A percentile compares a stretch with the other conserved stretches of the same genome.
These are phyloP conservation scores for Odontamblyopus rebecca DNA, from an alignment of 2,797 vertebrate species.

Conservation along the genomic window DNA sequence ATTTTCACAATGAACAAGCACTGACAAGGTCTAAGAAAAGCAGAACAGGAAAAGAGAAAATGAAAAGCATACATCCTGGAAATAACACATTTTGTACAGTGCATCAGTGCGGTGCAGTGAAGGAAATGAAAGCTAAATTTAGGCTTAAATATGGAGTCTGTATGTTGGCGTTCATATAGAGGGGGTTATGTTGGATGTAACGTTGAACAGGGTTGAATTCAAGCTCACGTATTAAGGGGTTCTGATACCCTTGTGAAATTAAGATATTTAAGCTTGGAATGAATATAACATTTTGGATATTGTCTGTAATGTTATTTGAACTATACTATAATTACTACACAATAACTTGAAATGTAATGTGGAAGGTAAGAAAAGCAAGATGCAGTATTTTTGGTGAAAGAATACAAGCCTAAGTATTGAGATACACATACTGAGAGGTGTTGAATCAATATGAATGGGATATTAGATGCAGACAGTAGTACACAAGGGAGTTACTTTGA, in stretches of 20 bases:
- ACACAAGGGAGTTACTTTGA: too few relatives aligned
- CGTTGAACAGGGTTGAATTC: slow-evolving; percentile 9
- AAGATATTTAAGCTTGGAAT: too few relatives aligned
- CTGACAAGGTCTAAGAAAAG: slow-evolving; percentile 22
- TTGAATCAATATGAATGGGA: neutral
- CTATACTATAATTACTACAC: too few relatives aligned
- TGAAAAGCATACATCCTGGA: slow-evolving; percentile 65
- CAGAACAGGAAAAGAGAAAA: slow-evolving; percentile 56
- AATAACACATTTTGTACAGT: slow-evolving; percentile 45
- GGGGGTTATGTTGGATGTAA: slow-evolving; percentile 5
- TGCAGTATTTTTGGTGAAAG: neutral
- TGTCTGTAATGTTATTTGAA: too few relatives aligned
- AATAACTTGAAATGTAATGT: too few relatives aligned
- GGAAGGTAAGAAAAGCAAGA: neutral
- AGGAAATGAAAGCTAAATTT: slow-evolving; percentile 63
- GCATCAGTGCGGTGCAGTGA: slow-evolving; percentile 30
- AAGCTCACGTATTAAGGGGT: neutral
- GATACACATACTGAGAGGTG: too few relatives aligned
- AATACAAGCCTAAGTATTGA: neutral
- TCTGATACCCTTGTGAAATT: neutral
- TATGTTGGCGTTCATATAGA: slow-evolving; percentile 35
- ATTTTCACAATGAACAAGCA: slow-evolving; percentile 30
- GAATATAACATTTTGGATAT: too few relatives aligned
- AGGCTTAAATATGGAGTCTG: slow-evolving; percentile 40
- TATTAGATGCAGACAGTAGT: neutral